Base-by-base conservation (phyloP, 2,888 invertebrate genomes). In the Torymus aiolomorphi region DNA sequence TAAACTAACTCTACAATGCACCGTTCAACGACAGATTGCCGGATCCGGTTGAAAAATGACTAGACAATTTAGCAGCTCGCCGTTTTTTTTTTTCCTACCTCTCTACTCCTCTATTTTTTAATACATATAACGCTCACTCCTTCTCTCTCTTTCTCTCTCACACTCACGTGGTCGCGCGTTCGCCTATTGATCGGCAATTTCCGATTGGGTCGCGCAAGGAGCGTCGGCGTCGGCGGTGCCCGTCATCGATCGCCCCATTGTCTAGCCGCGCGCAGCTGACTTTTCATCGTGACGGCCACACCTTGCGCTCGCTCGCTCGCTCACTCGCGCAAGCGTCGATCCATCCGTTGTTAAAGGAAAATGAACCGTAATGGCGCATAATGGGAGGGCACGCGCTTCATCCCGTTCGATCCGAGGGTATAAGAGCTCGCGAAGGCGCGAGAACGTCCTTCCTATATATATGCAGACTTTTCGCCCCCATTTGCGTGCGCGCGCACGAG, bases 271-370 rank as follows among this genome's bases (percentile, higher is more conserved):
- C 70, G 83, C 81, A 70, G 82, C 82, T 84, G 85, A 87, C 86
- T 88, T 88, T 89, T 87, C 87, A 88, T 87, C 86, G 85, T 86
- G 84, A 85, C 85, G 85, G 88, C 88, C 89, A 88, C 90, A 89
- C 90, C 89, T 90, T 87, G 82, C 74, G 56, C 24, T 16, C 13
- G 10, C 54, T 52, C 18, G 16, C 83, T 82, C 74, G 56, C 24
- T 16, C 13, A 4, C 54, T 52, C 18, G 16, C 83, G 79, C 75
- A 83, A 77, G 82, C 82, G 82, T 84, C 83, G 85, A 86, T 85
- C 78, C 83, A 74, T 83, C 83, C 82, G 82, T 84, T 83, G 85
- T 87, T 87, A 84, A 85, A 86, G 83, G 84, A 87, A 87, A 88
- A 88, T 86, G 82, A 87, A 87, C 83, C 82, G 84, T 89, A 88